Conservation (phyloP, 2,113 vertebrate species). For the Stegostoma tigrinum region DNA sequence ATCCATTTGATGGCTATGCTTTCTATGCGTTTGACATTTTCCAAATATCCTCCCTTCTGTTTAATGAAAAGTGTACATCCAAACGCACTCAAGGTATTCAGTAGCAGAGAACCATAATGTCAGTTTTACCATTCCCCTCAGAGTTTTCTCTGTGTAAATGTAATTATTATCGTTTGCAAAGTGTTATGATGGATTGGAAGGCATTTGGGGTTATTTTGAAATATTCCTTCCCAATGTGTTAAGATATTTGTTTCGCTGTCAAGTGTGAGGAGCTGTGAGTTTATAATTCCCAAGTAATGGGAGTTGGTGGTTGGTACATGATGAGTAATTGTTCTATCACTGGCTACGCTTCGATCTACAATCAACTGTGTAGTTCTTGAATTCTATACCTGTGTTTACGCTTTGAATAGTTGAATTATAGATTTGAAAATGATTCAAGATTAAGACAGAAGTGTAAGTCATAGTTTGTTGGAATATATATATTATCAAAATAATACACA, state of each 20-base stretch:
- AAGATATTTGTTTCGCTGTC: constrained; percentile 26
- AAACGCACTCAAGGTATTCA: background rate
- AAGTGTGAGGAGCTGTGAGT: background rate
- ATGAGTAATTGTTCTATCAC: constrained; percentile 5
- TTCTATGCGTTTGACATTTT: background rate
- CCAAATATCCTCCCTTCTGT: background rate
- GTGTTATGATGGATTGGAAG: constrained; percentile 18
- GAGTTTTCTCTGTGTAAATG: background rate
- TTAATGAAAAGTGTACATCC: background rate
- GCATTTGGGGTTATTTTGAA: background rate
- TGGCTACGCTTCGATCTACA: background rate
- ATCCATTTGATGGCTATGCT: background rate
- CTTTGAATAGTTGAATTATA: background rate
- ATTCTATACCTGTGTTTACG: background rate
- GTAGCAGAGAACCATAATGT: background rate
- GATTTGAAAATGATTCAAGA: background rate
- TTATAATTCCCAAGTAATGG: constrained; percentile 1
- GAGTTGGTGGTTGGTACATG: background rate
- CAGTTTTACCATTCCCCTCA: background rate
- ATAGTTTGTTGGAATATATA: background rate
- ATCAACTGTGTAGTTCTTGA: background rate
- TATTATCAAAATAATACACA: background rate
- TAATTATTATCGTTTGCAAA: background rate
- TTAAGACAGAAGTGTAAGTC: background rate
- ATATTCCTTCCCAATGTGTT: background rate